These are phyloP conservation scores for Aeoliscus strigatus DNA, from an alignment of 2,797 vertebrate species.

Conservation along the genomic window DNA sequence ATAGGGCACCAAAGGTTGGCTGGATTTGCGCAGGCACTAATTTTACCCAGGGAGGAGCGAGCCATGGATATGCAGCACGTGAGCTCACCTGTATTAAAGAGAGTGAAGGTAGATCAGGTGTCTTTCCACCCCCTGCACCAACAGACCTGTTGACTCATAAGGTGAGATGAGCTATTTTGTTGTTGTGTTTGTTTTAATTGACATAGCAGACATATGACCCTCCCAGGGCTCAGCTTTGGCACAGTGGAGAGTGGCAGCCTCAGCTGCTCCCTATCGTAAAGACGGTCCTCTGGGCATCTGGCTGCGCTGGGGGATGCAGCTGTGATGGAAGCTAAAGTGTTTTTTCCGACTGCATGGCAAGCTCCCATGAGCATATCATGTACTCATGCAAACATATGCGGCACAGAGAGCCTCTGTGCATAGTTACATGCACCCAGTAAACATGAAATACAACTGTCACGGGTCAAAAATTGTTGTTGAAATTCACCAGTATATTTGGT, in stretches of 20 bases:
- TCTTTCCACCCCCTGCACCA: too few relatives aligned
- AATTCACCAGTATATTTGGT: too few relatives aligned
- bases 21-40: conserved; percentile 59
- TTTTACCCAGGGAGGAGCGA: conserved; percentile 54
- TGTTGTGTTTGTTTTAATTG: too few relatives aligned
- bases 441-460: too few relatives aligned
- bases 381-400: conserved; percentile 34
- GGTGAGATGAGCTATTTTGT: conserved; percentile 24
- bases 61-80: conserved; percentile 5
- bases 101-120: too few relatives aligned
- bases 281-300: conserved; percentile 41
- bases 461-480: too few relatives aligned
- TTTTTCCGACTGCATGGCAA: conserved; percentile 38
- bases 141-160: conserved; percentile 41
- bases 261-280: conserved; percentile 64
- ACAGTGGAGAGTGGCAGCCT: conserved; percentile 51
- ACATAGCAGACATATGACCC: too few relatives aligned
- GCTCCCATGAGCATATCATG: conserved; percentile 33
- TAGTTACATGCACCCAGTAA: too few relatives aligned
- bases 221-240: too few relatives aligned
- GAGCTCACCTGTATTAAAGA: too few relatives aligned
- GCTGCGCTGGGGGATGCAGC: conserved; percentile 47
- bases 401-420: too few relatives aligned
- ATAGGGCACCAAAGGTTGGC: conserved; percentile 37
- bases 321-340: conserved; percentile 56